These are phyloP conservation scores for Nasonovia ribisnigri DNA, from an alignment of 2,888 invertebrate genomes.

Conservation along the genomic window DNA sequence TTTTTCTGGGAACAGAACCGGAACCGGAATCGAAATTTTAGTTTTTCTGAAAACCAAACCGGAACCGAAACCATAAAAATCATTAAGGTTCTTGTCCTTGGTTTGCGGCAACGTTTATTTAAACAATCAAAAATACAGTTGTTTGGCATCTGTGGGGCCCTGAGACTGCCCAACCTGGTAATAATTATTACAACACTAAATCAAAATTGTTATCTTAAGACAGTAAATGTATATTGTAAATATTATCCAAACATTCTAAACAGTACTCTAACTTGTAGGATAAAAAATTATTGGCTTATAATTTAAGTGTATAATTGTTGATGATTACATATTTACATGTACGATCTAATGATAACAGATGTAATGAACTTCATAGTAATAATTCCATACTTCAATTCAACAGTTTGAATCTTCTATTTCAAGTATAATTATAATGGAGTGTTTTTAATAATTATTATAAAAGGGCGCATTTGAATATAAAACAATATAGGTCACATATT, in stretches of 20 bases:
- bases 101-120: background rate
- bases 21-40: too few species aligned
- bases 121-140: background rate
- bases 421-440: background rate
- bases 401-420: background rate
- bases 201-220: background rate
- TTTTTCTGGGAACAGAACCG: too few species aligned
- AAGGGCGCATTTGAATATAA: background rate
- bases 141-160: background rate
- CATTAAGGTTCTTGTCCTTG: too few species aligned
- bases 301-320: background rate
- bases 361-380: background rate
- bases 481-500: too few species aligned
- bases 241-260: background rate
- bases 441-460: background rate
- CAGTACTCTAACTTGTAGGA: background rate
- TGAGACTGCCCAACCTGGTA: rapidly evolving
- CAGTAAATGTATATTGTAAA: background rate
- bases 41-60: too few species aligned
- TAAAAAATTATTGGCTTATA: background rate
- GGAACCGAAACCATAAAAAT: too few species aligned
- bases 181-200: background rate
- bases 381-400: background rate
- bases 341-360: background rate
- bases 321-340: background rate